Conservation (phyloP, 2,113 vertebrate genomes). For the Equus przewalskii region DNA sequence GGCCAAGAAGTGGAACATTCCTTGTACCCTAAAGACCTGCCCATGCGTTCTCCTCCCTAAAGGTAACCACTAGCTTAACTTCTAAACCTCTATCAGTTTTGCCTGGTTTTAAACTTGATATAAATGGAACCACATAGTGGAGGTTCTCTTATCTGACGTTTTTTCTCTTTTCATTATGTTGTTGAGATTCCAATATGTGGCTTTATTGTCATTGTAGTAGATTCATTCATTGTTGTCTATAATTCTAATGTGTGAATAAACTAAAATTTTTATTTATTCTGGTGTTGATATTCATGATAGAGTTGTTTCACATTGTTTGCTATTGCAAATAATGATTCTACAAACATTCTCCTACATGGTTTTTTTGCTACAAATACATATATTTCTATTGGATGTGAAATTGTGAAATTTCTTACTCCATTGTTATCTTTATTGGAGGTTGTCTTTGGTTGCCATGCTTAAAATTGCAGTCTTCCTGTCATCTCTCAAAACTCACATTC, state of each 20-base stretch:
- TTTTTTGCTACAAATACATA: background rate
- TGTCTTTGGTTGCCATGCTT: background rate
- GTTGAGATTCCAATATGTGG: background rate
- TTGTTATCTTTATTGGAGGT: background rate
- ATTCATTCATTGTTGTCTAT: background rate
- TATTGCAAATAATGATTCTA: background rate
- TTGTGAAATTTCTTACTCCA: background rate
- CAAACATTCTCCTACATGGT: background rate
- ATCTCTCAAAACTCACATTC: background rate
- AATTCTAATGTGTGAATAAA: background rate
- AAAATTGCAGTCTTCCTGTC: background rate
- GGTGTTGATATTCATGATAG: background rate
- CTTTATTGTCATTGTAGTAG: background rate
- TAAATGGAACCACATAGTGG: background rate
- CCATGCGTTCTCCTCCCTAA: background rate
- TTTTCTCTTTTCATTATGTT: background rate
- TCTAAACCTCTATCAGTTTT: background rate
- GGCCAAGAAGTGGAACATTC: background rate
- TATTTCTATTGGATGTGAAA: slow-evolving; percentile 1
- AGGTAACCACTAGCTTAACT: background rate
- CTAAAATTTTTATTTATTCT: background rate
- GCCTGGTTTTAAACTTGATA: background rate
- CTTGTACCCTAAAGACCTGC: background rate
- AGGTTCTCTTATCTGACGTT: background rate
- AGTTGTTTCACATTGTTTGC: background rate